These are phyloP conservation scores for Metridium senile DNA, from an alignment of 92 coral and sea anemone genomes.

Conservation along the genomic window DNA sequence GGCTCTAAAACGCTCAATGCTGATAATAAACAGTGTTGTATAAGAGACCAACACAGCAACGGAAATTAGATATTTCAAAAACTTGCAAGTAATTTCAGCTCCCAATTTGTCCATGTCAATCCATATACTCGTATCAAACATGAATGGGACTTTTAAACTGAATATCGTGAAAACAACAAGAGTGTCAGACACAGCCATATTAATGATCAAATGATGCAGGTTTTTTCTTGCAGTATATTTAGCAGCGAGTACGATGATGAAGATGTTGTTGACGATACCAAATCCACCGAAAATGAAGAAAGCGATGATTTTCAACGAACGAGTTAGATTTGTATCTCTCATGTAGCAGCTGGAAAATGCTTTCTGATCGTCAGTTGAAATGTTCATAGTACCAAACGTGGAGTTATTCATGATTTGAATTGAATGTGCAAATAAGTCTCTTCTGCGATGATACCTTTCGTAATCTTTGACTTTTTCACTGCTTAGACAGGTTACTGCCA, in stretches of 20 bases:
- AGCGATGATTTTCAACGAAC: not conserved
- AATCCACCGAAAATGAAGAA: not conserved
- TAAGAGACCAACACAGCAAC: not conserved
- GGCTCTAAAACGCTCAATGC: not conserved
- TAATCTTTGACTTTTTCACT: too few species aligned
- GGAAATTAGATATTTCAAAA: not conserved
- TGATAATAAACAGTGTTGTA: not conserved
- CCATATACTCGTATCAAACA: not conserved
- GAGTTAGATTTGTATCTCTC: not conserved
- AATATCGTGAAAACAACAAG: not conserved
- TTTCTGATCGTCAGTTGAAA: not conserved
- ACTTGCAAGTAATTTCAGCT: not conserved
- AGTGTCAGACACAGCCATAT: slow-evolving; percentile 21
- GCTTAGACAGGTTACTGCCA: too few species aligned
- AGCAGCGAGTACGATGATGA: slow-evolving; percentile 17
- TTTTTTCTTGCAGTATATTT: slow-evolving; percentile 11
- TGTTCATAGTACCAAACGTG: not conserved
- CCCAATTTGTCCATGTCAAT: not conserved
- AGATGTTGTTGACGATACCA: slow-evolving; percentile 10
- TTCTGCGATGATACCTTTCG: too few species aligned
- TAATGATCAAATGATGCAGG: slow-evolving; percentile 18
- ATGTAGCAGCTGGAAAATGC: not conserved
- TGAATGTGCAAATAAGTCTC: too few species aligned
- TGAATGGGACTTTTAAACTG: not conserved
- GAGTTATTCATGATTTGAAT: not conserved